phyloP scores from a whole-genome alignment of 2,113 vertebrate species.

The Puntigrus tetrazona region DNA sequence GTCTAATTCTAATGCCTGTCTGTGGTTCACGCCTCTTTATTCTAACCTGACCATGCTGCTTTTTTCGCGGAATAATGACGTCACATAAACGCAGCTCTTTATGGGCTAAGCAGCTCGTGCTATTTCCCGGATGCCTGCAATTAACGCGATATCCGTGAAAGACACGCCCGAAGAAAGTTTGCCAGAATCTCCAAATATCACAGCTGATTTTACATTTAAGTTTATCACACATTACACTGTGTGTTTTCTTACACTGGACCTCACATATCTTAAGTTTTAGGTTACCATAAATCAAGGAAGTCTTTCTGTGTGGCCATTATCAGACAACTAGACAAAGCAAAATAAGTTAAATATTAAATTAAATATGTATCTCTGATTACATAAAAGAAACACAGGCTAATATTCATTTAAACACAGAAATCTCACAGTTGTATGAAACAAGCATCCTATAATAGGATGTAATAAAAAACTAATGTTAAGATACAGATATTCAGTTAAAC shows the following conservation, averaged over 20 bases:
- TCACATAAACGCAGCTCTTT: conserved; percentile 48
- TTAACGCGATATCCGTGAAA: conserved; percentile 44
- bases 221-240: neutral
- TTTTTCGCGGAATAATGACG: conserved; percentile 70
- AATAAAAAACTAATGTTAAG: neutral
- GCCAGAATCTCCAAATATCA: neutral
- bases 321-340: neutral
- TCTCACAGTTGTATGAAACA: neutral
- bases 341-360: too few relatives aligned
- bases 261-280: neutral
- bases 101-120: conserved; percentile 13
- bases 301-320: neutral
- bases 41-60: conserved; percentile 61
- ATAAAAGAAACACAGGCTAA: neutral
- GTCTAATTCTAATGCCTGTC: neutral
- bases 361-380: neutral
- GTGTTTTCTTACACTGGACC: neutral
- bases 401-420: neutral
- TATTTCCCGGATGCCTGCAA: conserved; percentile 49
- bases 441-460: neutral
- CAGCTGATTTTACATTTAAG: neutral
- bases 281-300: neutral
- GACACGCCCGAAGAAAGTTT: conserved; percentile 29
- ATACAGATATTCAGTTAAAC: neutral
- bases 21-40: neutral